Base-by-base conservation (phyloP, 2,113 vertebrate species). In the Anas platyrhynchos region DNA sequence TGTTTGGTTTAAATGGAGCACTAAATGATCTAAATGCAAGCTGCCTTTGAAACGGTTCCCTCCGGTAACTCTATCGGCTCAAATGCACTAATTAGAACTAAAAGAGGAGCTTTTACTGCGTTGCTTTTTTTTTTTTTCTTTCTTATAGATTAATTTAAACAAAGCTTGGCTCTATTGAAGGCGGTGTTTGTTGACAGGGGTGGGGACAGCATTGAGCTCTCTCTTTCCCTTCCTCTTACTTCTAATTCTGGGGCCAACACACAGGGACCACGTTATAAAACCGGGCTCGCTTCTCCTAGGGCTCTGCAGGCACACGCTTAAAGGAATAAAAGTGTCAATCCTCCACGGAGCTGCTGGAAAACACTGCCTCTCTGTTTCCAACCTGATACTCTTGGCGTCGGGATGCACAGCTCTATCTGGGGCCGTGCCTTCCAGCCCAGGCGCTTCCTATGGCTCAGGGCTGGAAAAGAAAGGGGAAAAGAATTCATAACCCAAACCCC, bases 11-110 rank as follows among this genome's bases (percentile, higher is more conserved):
- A 85, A 95, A 92, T 68, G 93, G 93, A 74, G 93, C 78, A 85
- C 95, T 63, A 77, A 77, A 32, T 1, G 75, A 72, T 83, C 78
- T 83, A 68, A 91, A 48, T n/a, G 93, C 93, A 20, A 48, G 89
- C 77, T 50, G 89, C 50, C 88, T 79, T 82, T 27, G 89, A 93
- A 96, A 88, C 54, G 6, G 73, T 92, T 89, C 93, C 90, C 88
- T n/a, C 86, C 9, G 34, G 93, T 78, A 93, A 93, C 96, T 74
- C 36, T 66, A 87, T 83, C 89, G 25, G 82, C 92, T 84, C 93
- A 85, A 88, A 82, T 91, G 92, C 88, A 88, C 95, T 96, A 92
- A 95, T 94, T 95, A 96, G 86, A 76, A 91, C 93, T 94, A 92
- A 96, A 97, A 96, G 96, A 94, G 95, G 72, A 93, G 95, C 93